A percentile compares a stretch with the other conserved stretches of the same genome.
These are phyloP conservation scores for Hyperoplus immaculatus DNA, from an alignment of 2,797 vertebrate species.

Conservation along the genomic window DNA sequence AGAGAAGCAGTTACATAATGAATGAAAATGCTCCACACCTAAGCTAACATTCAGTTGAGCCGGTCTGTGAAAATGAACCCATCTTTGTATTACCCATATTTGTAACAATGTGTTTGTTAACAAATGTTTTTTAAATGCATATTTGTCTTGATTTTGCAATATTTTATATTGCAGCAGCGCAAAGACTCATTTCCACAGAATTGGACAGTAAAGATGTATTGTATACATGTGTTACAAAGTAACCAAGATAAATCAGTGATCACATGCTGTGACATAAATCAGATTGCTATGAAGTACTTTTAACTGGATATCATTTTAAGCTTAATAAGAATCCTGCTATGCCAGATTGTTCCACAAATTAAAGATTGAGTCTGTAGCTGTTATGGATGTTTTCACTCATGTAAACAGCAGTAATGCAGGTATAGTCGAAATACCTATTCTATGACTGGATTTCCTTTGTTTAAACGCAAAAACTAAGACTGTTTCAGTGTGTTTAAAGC, in stretches of 20 bases:
- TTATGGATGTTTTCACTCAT: neutral
- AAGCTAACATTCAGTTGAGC: neutral
- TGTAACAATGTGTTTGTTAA: neutral
- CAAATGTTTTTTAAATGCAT: neutral
- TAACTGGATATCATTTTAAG: neutral
- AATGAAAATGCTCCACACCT: neutral
- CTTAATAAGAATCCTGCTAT: neutral
- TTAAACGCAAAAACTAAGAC: neutral
- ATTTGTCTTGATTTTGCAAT: neutral
- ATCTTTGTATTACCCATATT: neutral
- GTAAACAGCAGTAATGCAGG: neutral
- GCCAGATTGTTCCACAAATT: neutral
- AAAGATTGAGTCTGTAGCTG: neutral
- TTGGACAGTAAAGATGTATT: neutral
- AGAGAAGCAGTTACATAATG: slow-evolving; percentile 3
- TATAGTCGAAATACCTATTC: slow-evolving; percentile 2
- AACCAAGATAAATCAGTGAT: neutral
- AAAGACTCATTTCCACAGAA: neutral
- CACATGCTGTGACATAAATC: neutral
- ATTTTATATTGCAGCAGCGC: neutral
- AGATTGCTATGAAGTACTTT: neutral
- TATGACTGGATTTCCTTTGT: neutral
- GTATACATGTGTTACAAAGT: neutral
- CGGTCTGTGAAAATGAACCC: neutral
- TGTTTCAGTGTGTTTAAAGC: slow-evolving; percentile 9